Evolutionary conservation across 2,113 vertebrate species (phyloP), one percentile per base, ranked within the genome.

Genomic region (Maccullochella peelii): DNA sequence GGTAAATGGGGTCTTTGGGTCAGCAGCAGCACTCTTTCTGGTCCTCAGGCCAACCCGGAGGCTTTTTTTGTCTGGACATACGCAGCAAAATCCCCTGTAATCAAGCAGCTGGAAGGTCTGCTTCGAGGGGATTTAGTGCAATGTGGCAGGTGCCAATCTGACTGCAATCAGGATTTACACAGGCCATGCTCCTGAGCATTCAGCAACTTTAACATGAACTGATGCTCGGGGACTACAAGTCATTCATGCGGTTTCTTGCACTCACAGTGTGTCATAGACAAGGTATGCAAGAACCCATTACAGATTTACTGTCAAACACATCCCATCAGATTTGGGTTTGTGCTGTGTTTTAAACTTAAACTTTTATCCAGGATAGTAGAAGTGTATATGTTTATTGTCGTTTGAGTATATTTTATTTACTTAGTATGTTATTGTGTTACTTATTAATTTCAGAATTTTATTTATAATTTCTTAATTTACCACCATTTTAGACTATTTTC

Each of bases 81-180:
- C 11, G 38, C 74, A 73, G 80, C 69, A 63, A 93, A 91, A 93
- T 91, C 90, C 83, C 40, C 77, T 87, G 87, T 91, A 91, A 93
- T 90, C 92, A 93, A 90, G 90, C 88, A 91, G 91, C 91, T 92
- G 87, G 80, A 89, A 73, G 71, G 85, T 75, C 86, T 30, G 62
- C 86, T 91, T 87, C 84, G 66, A 86, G 58, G 84, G 87, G 93
- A 88, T 94, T 94, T 93, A 77, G 65, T 76, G 73, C 72, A 65
- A 16, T 72, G 85, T 88, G 90, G 87, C 88, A 88, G 80, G 85
- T 89, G 87, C 93, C 91, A 89, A 81, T 93, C 91, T 88, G 85
- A 77, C 85, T 73, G 80, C 74, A 86, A 85, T 92, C 86, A 84
- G 85, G 90, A 89, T 92, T 92, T 92, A 77, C 14, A 30, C 54